A percentile compares a stretch with the other conserved stretches of the same genome.
phyloP scores from a whole-genome alignment of 1,140 invertebrate species.

The Cherax destructor region DNA sequence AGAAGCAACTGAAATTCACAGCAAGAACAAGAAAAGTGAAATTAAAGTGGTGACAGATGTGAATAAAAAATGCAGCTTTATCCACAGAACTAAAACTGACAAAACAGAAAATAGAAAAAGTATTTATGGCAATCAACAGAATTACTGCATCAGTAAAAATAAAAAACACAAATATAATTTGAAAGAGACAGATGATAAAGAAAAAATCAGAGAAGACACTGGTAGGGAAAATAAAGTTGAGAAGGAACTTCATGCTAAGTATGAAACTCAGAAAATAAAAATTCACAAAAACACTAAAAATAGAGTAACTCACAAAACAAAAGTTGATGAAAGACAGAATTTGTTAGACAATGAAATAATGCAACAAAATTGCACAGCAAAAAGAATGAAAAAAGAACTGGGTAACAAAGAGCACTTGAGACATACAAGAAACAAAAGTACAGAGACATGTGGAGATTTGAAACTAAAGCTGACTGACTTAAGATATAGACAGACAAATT shows the following conservation, averaged over 20 bases:
- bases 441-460: neutral
- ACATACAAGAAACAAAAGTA: neutral
- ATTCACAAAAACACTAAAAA: neutral
- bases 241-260: neutral
- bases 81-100: neutral
- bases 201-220: neutral
- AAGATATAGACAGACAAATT: neutral
- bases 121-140: neutral
- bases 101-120: neutral
- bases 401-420: neutral
- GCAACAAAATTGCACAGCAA: neutral
- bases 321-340: neutral
- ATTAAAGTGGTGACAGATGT: neutral
- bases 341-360: neutral
- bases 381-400: neutral
- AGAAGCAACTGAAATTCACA: neutral
- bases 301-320: neutral
- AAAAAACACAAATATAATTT: neutral
- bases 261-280: neutral
- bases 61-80: neutral
- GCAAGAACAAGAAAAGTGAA: neutral
- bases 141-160: neutral
- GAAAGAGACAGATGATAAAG: neutral
- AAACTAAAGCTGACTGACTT: neutral
- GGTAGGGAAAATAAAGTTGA: neutral